These are phyloP conservation scores for Epinotia ramella DNA, from an alignment of 2,888 invertebrate species.

Conservation along the genomic window DNA sequence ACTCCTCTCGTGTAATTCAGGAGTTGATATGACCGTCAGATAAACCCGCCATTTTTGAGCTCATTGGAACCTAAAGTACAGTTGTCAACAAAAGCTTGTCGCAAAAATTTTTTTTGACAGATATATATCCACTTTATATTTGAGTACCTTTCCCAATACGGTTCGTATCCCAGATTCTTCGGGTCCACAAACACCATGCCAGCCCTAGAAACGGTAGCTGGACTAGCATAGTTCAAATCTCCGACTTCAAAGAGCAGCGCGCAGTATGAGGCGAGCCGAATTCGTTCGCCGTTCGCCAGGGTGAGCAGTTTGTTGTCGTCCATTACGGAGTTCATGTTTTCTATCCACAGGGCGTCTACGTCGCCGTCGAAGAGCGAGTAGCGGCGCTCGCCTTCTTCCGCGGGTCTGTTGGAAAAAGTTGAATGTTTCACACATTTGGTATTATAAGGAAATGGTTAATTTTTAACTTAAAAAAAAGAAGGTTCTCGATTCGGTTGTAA, in stretches of 20 bases:
- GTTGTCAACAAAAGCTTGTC: no score
- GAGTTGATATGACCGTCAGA: no score
- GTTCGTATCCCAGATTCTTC: slow-evolving; percentile 94
- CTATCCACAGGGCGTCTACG: slow-evolving; percentile 97
- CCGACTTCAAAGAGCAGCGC: slow-evolving; percentile 96
- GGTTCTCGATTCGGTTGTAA: no score
- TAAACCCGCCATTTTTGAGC: no score
- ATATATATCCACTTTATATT: not conserved
- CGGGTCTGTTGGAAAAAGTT: slow-evolving; percentile 80
- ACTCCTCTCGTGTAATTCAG: no score
- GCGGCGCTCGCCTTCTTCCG: slow-evolving; percentile 89
- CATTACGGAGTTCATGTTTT: slow-evolving; percentile 99
- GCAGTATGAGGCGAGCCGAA: slow-evolving; percentile 92
- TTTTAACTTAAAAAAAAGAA: no score
- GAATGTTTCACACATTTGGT: not conserved
- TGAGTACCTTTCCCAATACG: slow-evolving; percentile 90
- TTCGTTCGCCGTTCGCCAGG: slow-evolving; percentile 95
- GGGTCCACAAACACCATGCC: slow-evolving; percentile 98
- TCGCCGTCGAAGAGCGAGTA: slow-evolving; percentile 97
- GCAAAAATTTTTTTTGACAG: no score
- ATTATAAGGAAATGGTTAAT: no score
- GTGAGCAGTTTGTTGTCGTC: slow-evolving; percentile 96
- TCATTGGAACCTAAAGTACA: no score
- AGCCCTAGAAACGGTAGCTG: slow-evolving; percentile 96
- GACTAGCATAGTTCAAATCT: slow-evolving; percentile 95